Evolutionary conservation across 2,888 invertebrate species (phyloP).

Genomic region (Bedellia somnulentella): DNA sequence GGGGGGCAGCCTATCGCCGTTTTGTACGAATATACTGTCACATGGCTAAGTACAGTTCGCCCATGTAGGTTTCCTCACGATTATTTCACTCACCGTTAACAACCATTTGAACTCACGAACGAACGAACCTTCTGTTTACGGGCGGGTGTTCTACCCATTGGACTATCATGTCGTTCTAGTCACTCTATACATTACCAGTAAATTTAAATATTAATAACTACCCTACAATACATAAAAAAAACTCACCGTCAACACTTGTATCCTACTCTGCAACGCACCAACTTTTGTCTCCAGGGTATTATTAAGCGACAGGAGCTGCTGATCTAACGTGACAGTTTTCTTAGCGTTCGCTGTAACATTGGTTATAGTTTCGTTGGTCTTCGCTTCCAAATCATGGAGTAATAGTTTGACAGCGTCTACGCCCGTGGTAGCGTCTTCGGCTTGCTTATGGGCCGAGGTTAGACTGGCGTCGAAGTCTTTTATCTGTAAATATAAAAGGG

Average conservation of each 20-base stretch:
- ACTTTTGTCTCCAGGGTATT: slow-evolving; percentile 28
- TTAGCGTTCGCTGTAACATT: slow-evolving; percentile 28
- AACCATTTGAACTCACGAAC: too few relatives aligned
- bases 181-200: too few relatives aligned
- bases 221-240: neutral
- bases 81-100: too few relatives aligned
- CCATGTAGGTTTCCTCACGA: too few relatives aligned
- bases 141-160: too few relatives aligned
- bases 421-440: slow-evolving; percentile 31
- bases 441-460: slow-evolving; percentile 37
- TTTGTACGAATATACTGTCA: too few relatives aligned
- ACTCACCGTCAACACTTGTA: slow-evolving; percentile 37
- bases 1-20: too few relatives aligned
- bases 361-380: slow-evolving; percentile 38
- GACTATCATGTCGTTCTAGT: too few relatives aligned
- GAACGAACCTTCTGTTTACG: too few relatives aligned
- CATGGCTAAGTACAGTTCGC: too few relatives aligned
- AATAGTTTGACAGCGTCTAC: slow-evolving; percentile 37
- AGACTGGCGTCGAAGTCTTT: slow-evolving; percentile 44
- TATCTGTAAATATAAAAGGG: slow-evolving; percentile 49
- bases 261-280: slow-evolving; percentile 27
- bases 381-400: slow-evolving; percentile 30
- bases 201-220: too few relatives aligned
- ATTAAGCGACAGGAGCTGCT: slow-evolving; percentile 25
- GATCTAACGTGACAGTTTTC: slow-evolving; percentile 24